Percentiles rank a stretch among this genome's conserved stretches.
Evolutionary conservation across 1,140 invertebrate species (phyloP).

Genomic region (Diuraphis noxia): DNA sequence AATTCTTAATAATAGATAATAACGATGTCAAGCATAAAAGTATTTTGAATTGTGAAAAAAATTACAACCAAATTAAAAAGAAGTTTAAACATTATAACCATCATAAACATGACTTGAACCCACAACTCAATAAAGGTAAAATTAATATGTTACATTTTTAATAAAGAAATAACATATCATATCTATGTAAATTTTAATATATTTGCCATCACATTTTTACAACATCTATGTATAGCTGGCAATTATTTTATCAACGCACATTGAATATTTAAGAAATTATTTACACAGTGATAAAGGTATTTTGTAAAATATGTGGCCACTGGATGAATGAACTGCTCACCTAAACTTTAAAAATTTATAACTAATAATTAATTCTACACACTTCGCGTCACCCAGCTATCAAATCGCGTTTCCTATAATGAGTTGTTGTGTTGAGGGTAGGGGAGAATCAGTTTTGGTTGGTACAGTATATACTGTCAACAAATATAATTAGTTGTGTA

Average conservation of each 20-base stretch:
- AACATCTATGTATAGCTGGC: not conserved
- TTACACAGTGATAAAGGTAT: not conserved
- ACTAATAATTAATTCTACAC: too few relatives aligned
- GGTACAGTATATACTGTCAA: too few relatives aligned
- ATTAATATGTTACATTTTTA: not conserved
- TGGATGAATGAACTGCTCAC: not conserved
- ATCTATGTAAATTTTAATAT: not conserved
- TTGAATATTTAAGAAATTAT: not conserved
- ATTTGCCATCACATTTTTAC: not conserved
- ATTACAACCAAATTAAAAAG: not conserved
- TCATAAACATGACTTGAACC: conserved; percentile 16
- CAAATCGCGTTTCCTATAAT: too few relatives aligned
- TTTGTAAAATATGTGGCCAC: not conserved
- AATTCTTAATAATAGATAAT: not conserved
- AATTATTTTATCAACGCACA: not conserved
- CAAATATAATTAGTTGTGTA: too few relatives aligned
- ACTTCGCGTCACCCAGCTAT: too few relatives aligned
- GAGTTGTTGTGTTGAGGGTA: too few relatives aligned
- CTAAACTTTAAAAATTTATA: not conserved
- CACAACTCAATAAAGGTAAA: conserved; percentile 45
- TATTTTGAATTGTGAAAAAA: not conserved
- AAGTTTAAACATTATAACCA: not conserved
- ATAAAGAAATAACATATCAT: not conserved
- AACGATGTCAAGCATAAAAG: not conserved
- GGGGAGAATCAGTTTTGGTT: too few relatives aligned